Percentiles rank a stretch among this genome's conserved stretches.
phyloP scores from a whole-genome alignment of 2,113 vertebrate species.

The Myanophis thanlyinensis region DNA sequence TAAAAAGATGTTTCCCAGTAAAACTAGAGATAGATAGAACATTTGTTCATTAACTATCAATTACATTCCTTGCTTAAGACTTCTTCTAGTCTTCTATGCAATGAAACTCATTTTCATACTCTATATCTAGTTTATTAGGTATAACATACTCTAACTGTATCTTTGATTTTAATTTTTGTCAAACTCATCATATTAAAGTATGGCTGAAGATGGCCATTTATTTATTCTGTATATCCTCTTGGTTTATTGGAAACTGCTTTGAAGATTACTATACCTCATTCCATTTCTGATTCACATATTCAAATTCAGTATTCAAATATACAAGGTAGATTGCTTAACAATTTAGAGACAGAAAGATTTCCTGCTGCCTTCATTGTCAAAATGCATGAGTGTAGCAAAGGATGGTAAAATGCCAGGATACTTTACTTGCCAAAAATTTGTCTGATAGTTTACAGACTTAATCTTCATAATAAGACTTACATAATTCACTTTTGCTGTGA shows the following conservation, averaged over 20 bases:
- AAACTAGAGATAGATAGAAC: fast-evolving
- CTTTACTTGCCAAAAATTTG: background rate
- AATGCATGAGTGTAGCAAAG: background rate
- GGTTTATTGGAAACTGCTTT: background rate
- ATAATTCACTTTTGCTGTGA: background rate
- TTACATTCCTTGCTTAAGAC: background rate
- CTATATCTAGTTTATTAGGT: background rate
- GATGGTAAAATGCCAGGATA: background rate
- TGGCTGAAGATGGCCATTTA: background rate
- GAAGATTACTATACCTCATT: background rate
- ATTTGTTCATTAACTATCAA: background rate
- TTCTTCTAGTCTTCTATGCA: background rate
- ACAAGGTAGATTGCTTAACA: background rate
- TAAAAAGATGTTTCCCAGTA: fast-evolving
- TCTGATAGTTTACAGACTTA: background rate
- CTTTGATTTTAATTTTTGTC: background rate
- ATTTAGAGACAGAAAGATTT: background rate
- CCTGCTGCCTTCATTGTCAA: background rate
- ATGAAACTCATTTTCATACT: background rate
- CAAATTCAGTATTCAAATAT: background rate
- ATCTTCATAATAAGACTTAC: background rate
- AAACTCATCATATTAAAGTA: background rate
- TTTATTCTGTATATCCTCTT: background rate
- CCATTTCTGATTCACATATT: background rate
- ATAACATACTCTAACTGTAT: background rate